A percentile compares a stretch with the other conserved stretches of the same genome.
phyloP scores from a whole-genome alignment of 2,888 invertebrate species.

The Limenitis camilla region DNA sequence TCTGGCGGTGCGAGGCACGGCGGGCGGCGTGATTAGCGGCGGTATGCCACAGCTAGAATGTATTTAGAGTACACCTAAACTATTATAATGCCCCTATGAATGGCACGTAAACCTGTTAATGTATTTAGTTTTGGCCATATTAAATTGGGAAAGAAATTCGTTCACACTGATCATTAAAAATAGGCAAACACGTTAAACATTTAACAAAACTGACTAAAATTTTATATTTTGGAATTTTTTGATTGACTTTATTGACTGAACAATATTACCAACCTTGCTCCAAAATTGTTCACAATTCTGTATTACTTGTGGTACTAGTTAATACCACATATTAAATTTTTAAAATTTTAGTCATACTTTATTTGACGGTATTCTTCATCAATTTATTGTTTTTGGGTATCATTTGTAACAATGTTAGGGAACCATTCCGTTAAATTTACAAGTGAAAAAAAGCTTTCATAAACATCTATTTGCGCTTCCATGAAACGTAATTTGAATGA shows the following conservation, averaged over 20 bases:
- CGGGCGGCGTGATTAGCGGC: too few species aligned
- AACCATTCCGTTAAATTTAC: constrained; percentile 8
- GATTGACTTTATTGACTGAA: too few species aligned
- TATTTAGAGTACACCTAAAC: too few species aligned
- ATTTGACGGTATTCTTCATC: constrained; percentile 15
- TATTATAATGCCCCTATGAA: too few species aligned
- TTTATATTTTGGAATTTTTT: neutral
- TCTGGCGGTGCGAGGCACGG: too few species aligned
- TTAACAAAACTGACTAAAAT: neutral
- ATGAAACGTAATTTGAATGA: constrained; percentile 19
- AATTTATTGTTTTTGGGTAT: constrained; percentile 13
- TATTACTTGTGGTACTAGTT: neutral
- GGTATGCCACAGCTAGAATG: too few species aligned
- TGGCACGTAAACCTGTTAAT: too few species aligned
- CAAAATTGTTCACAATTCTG: constrained; percentile 3
- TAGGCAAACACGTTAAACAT: neutral
- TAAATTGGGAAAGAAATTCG: constrained; percentile 2
- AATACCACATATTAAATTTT: constrained; percentile 12
- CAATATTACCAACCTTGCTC: neutral
- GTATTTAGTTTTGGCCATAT: too few species aligned
- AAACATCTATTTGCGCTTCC: constrained; percentile 15
- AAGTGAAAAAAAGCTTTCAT: constrained; percentile 14
- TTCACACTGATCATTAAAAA: constrained; percentile 1
- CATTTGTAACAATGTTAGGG: neutral
- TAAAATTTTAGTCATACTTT: constrained; percentile 12